Percentiles rank a stretch among this genome's conserved stretches.
These are phyloP conservation scores for Dallia pectoralis DNA, from an alignment of 2,797 vertebrate genomes.

Conservation along the genomic window DNA sequence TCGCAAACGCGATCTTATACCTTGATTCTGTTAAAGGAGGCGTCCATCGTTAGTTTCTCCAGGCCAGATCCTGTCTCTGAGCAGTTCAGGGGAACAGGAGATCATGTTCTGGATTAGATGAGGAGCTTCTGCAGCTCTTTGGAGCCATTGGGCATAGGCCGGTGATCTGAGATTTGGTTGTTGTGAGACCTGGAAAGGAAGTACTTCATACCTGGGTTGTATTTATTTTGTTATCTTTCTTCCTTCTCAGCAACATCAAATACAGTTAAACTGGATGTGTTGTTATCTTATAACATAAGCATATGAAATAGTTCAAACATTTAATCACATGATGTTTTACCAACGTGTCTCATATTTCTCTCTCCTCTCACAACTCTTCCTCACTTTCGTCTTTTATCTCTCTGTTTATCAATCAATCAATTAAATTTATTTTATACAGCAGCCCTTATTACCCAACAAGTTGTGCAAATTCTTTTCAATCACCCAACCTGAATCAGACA, in stretches of 20 bases:
- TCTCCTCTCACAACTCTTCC: not conserved
- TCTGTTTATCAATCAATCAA: not conserved
- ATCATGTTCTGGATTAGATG: conserved; percentile 94
- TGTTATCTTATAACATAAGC: too few species aligned
- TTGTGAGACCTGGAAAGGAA: conserved; percentile 77
- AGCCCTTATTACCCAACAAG: too few species aligned
- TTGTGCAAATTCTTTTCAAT: too few species aligned
- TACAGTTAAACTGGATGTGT: too few species aligned
- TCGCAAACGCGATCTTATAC: not conserved
- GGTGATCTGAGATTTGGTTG: conserved; percentile 86
- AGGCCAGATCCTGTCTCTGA: conserved; percentile 81
- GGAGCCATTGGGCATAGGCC: conserved; percentile 83
- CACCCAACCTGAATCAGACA: too few species aligned
- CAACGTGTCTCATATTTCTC: not conserved
- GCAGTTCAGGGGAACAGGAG: conserved; percentile 90
- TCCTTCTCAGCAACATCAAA: too few species aligned
- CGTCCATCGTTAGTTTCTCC: conserved; percentile 87
- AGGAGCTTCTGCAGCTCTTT: conserved; percentile 87
- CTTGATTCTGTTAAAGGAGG: conserved; percentile 91
- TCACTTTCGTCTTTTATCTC: not conserved
- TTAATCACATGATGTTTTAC: not conserved
- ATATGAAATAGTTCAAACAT: too few species aligned
- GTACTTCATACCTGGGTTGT: too few species aligned
- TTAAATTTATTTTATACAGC: too few species aligned
- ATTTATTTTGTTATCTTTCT: too few species aligned